phyloP scores from a whole-genome alignment of 2,113 vertebrate genomes.

The Hipposideros armiger region DNA sequence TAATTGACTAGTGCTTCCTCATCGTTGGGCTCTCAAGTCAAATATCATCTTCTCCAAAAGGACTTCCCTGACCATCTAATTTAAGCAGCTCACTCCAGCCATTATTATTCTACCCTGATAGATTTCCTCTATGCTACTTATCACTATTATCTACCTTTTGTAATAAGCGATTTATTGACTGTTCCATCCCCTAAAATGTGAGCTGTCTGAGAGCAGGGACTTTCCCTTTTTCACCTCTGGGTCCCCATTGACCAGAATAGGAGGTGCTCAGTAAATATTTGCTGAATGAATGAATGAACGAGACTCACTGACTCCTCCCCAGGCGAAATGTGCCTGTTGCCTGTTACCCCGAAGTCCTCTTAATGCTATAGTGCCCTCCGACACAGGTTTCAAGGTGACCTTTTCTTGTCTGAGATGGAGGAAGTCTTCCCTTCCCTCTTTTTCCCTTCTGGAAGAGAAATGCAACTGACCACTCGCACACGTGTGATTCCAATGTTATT shows the following conservation, averaged over 20 bases:
- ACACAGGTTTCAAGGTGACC: slow-evolving; percentile 62
- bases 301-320: not conserved
- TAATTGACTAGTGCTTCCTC: not conserved
- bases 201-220: not conserved
- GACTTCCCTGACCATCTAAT: not conserved
- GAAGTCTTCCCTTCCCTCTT: fast-evolving
- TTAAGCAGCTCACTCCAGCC: not conserved
- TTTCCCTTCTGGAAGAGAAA: not conserved
- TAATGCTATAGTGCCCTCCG: not conserved
- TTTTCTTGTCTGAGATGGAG: slow-evolving; percentile 42
- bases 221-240: not conserved
- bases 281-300: not conserved
- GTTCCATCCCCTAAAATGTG: not conserved
- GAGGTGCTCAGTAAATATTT: not conserved
- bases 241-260: not conserved
- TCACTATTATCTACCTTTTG: not conserved
- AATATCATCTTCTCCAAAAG: not conserved
- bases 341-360: not conserved
- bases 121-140: not conserved
- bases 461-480: not conserved
- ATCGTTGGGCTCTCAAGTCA: not conserved
- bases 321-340: not conserved
- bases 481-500: not conserved
- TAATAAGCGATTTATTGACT: not conserved
- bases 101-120: not conserved